phyloP scores from a whole-genome alignment of 1,140 invertebrate genomes.

The Diuraphis noxia region DNA sequence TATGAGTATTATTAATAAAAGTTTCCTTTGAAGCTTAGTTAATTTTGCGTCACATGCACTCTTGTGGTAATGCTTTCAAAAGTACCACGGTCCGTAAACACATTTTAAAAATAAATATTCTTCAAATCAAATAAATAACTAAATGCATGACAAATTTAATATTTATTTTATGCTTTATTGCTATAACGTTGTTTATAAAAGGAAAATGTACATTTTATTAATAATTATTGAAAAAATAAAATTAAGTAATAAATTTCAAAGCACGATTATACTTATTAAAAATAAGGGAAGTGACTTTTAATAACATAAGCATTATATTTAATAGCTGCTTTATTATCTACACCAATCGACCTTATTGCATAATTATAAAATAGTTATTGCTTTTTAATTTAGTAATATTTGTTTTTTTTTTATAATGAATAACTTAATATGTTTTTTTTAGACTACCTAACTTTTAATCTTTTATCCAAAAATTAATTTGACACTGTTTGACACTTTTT shows the following conservation, averaged over 20 bases:
- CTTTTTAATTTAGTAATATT: neutral
- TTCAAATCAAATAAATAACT: neutral
- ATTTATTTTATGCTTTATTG: neutral
- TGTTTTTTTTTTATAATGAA: too few relatives aligned
- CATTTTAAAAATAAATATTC: constrained; percentile 14
- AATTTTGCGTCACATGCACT: neutral
- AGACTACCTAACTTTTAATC: too few relatives aligned
- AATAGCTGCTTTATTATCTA: neutral
- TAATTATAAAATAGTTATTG: neutral
- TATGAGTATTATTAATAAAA: neutral
- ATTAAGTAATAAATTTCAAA: neutral
- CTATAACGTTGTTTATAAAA: neutral
- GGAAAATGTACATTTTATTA: neutral
- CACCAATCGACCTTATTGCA: neutral
- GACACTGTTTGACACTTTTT: too few relatives aligned
- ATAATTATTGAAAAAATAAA: neutral
- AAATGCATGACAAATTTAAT: neutral
- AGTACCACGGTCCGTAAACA: neutral
- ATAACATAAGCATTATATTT: neutral
- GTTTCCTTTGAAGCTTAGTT: constrained; percentile 19
- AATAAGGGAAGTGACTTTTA: neutral
- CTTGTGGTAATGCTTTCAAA: neutral
- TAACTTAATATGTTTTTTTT: too few relatives aligned
- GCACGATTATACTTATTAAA: neutral
- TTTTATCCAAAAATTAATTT: too few relatives aligned